Conservation (phyloP, 2,888 invertebrate species). For the Bembecia ichneumoniformis region DNA sequence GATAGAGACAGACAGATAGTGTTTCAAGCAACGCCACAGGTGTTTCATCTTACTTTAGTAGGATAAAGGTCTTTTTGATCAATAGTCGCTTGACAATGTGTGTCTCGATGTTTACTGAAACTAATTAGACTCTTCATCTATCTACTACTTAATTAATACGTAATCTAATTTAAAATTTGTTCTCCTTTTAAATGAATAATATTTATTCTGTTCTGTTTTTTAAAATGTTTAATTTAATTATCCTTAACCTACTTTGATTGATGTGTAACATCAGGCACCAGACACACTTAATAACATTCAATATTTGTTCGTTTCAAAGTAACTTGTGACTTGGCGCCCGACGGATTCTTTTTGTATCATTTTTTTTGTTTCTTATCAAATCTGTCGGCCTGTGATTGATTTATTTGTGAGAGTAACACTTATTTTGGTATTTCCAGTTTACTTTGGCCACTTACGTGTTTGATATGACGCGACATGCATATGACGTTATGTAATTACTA, state of each 20-base stretch:
- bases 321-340: slow-evolving; percentile 43
- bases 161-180: too few species aligned
- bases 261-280: slow-evolving; percentile 5
- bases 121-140: too few species aligned
- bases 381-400: slow-evolving; percentile 52
- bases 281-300: slow-evolving; percentile 24
- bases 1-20: too few species aligned
- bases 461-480: background rate
- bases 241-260: slow-evolving; percentile 34
- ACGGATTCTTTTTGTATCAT: slow-evolving; percentile 5
- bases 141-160: too few species aligned
- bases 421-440: background rate
- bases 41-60: too few species aligned
- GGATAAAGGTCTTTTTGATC: too few species aligned
- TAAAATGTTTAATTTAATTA: background rate
- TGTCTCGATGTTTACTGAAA: too few species aligned
- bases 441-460: background rate
- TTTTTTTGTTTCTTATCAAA: slow-evolving; percentile 31
- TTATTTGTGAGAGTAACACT: slow-evolving; percentile 35
- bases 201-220: background rate
- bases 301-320: slow-evolving; percentile 36
- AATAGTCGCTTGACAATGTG: too few species aligned
- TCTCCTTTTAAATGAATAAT: too few species aligned
- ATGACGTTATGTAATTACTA: too few species aligned
- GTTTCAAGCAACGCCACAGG: too few species aligned